Evolutionary conservation across 2,888 invertebrate genomes (phyloP), one percentile per base, ranked within the genome.

Genomic region (Euplagia quadripunctaria): DNA sequence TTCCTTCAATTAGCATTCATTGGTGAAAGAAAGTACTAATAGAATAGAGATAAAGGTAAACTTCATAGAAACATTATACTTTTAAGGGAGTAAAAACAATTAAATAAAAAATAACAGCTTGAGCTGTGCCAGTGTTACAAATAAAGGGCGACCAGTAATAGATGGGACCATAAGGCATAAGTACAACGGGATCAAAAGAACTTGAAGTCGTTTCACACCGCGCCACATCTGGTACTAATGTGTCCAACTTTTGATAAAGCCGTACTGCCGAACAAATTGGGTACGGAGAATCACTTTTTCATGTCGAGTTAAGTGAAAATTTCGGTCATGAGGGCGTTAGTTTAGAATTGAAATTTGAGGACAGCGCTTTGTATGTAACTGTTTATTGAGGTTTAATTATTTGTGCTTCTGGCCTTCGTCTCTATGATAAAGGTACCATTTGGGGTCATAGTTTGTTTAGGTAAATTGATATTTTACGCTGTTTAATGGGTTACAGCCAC

Each of bases 181-280:
- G 78, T 80, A 79, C 70, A 78, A 74, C 81, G 82, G 84, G 85
- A 89, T 88, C 87, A 82, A 88, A 90, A 91, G 89, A 90, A 90
- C 76, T 87, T 80, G 79, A 85, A 86, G 85, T 83, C 86, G 88
- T 85, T 83, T 78, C 85, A 85, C 83, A 82, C 81, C 77, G 89
- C 41, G 88, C 83, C 91, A 82, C 92, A 91, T 89, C 89, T 92
- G 92, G 85, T 81, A 85, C 83, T 89, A 92, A 92, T 92, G 92
- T 88, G 88, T 89, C 89, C 88, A 90, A 92, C 90, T 91, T 91
- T 91, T 91, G 91, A 92, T 91, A 91, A 88, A 91, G 92, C 90
- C 88, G 85, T 89, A 83, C 79, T 81, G 80, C 84, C 82, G 89
- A 84, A 90, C 88, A 87, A 88, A 90, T 90, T 88, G 89, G 84